These are phyloP conservation scores for Tyto alba DNA, from an alignment of 2,113 vertebrate species.

Conservation along the genomic window DNA sequence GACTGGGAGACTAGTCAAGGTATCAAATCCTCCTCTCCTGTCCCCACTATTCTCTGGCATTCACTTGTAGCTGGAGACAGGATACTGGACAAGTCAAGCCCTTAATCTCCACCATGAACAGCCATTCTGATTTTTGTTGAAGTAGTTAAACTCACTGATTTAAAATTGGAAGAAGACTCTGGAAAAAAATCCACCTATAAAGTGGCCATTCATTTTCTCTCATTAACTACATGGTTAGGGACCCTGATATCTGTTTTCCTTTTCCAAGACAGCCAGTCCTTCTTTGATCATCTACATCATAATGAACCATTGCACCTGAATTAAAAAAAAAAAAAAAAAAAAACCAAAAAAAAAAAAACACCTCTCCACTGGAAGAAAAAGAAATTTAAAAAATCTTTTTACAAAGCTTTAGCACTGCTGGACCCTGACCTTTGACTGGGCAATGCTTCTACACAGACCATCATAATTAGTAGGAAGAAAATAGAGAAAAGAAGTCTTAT, in stretches of 20 bases:
- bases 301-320: background rate
- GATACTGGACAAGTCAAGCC: background rate
- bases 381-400: background rate
- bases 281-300: background rate
- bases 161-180: background rate
- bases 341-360: no score
- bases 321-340: background rate
- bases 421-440: background rate
- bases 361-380: background rate
- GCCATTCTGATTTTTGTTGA: background rate
- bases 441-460: background rate
- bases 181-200: background rate
- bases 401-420: background rate
- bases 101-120: background rate
- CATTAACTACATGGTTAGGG: background rate
- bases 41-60: background rate
- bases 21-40: background rate
- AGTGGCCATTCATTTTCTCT: background rate
- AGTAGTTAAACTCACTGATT: background rate
- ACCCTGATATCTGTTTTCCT: background rate
- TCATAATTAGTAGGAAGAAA: background rate
- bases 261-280: background rate
- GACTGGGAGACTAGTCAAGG: background rate
- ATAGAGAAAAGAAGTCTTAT: background rate
- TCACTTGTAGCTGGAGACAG: background rate